Evolutionary conservation across 2,113 vertebrate species (phyloP).

Genomic region (Toxotes jaculatrix): DNA sequence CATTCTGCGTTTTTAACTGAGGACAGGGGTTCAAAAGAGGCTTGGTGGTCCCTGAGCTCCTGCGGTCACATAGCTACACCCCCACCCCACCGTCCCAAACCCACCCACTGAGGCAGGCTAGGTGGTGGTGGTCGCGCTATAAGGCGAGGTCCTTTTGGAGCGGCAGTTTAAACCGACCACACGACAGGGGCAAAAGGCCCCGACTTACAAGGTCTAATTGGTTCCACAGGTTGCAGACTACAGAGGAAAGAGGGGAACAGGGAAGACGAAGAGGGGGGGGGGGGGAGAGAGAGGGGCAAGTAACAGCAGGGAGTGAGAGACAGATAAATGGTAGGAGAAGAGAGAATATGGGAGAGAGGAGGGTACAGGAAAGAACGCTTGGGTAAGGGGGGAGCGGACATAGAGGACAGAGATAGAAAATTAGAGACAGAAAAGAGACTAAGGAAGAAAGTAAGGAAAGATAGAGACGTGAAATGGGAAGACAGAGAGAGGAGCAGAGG

Average conservation of each 20-base stretch:
- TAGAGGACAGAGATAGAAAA: constrained; percentile 43
- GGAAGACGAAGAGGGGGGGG: constrained; percentile 1
- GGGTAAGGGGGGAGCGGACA: not conserved
- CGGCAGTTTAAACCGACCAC: constrained; percentile 78
- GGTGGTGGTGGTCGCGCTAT: constrained; percentile 65
- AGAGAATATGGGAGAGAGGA: constrained; percentile 25
- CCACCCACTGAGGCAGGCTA: constrained; percentile 73
- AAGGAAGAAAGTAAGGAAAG: constrained; percentile 21
- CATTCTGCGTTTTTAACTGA: constrained; percentile 34
- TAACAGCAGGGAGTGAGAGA: constrained; percentile 53
- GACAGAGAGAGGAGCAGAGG: constrained; percentile 28
- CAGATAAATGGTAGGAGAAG: constrained; percentile 51
- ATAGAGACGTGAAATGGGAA: constrained; percentile 38
- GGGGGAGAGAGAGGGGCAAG: not conserved
- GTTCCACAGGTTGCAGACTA: constrained; percentile 83
- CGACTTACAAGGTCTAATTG: constrained; percentile 78
- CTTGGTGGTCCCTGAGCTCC: constrained; percentile 75
- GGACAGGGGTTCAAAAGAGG: constrained; percentile 55
- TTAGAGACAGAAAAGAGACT: constrained; percentile 46
- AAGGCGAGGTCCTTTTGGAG: constrained; percentile 70
- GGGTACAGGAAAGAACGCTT: constrained; percentile 37
- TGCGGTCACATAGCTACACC: constrained; percentile 38
- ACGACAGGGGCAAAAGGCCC: constrained; percentile 75
- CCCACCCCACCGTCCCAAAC: constrained; percentile 57
- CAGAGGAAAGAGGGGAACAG: constrained; percentile 49